Evolutionary conservation across 2,888 invertebrate genomes (phyloP).

Genomic region (Leucophenga montana): DNA sequence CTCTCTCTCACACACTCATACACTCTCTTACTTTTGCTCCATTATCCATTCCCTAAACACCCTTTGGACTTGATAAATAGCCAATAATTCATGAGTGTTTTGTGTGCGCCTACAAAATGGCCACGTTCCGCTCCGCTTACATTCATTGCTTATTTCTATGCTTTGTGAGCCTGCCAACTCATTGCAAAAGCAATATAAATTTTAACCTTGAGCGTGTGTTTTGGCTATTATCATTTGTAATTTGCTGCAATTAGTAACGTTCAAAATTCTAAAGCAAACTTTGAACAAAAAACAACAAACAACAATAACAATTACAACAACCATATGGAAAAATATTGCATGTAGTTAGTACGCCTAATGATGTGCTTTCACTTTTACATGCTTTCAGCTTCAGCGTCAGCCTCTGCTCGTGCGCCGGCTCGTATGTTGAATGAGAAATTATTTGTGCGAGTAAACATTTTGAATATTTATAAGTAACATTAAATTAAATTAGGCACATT

Average conservation of each 20-base stretch:
- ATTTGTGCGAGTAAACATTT: slow-evolving; percentile 52
- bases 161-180: neutral
- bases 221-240: slow-evolving; percentile 67
- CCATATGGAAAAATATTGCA: slow-evolving; percentile 17
- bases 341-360: no score
- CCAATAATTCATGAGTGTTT: slow-evolving; percentile 63
- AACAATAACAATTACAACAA: slow-evolving; percentile 25
- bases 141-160: neutral
- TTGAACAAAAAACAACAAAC: slow-evolving; percentile 47
- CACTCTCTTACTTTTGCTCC: no score
- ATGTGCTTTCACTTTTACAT: no score
- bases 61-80: slow-evolving; percentile 62
- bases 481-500: slow-evolving; percentile 64
- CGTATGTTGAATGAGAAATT: slow-evolving; percentile 42
- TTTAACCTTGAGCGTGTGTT: slow-evolving; percentile 66
- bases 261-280: slow-evolving; percentile 68
- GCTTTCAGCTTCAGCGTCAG: neutral
- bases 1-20: neutral
- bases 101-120: slow-evolving; percentile 26
- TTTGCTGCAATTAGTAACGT: slow-evolving; percentile 66
- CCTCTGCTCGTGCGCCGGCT: neutral
- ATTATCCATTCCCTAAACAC: slow-evolving; percentile 41
- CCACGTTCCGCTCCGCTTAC: no score
- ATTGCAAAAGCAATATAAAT: slow-evolving; percentile 54
- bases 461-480: slow-evolving; percentile 66